Evolutionary conservation across 2,113 vertebrate genomes (phyloP).

Genomic region (Brachyistius frenatus): DNA sequence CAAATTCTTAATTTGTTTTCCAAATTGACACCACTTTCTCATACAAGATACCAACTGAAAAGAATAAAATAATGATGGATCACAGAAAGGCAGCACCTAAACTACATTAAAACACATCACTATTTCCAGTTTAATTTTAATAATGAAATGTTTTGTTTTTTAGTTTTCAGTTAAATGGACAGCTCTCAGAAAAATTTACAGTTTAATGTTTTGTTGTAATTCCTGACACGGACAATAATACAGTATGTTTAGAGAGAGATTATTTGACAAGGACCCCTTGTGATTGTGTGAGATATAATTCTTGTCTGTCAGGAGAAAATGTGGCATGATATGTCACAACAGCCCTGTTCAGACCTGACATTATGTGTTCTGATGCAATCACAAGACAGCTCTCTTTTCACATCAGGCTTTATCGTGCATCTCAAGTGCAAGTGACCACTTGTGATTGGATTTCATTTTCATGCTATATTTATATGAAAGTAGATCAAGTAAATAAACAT

Average conservation of each 20-base stretch:
- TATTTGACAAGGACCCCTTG: background rate
- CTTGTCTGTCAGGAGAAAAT: background rate
- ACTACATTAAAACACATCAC: background rate
- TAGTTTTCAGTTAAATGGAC: background rate
- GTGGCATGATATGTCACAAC: no score
- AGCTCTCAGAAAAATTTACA: background rate
- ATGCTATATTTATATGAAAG: no score
- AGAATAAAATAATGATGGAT: background rate
- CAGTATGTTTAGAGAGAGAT: background rate
- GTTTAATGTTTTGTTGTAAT: no score
- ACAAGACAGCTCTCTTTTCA: constrained; percentile 15
- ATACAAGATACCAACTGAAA: background rate
- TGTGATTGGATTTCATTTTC: no score
- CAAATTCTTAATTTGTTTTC: constrained; percentile 36
- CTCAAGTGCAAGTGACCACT: no score
- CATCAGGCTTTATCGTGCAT: background rate
- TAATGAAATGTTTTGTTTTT: background rate
- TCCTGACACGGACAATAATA: background rate
- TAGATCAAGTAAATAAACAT: no score
- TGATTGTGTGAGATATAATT: background rate
- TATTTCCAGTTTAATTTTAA: background rate
- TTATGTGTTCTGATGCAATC: constrained; percentile 18
- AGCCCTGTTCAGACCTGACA: no score
- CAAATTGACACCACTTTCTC: constrained; percentile 9
- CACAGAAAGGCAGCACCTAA: background rate